Conservation (phyloP, 1,140 invertebrate species). For the Schlechtendalia chinensis region DNA sequence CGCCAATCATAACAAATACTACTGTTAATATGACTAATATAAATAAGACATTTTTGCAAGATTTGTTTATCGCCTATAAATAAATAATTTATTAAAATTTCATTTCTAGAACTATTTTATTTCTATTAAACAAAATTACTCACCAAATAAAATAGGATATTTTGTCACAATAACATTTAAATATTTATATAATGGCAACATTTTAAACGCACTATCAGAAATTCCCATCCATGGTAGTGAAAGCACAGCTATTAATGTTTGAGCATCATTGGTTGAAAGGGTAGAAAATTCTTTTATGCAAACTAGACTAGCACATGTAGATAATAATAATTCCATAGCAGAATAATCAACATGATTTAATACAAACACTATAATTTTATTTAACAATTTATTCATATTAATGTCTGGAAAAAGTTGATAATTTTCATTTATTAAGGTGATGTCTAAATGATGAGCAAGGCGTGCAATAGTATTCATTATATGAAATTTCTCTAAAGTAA, state of each 20-base stretch:
- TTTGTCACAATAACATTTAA: slow-evolving; percentile 15
- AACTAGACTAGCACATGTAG: slow-evolving; percentile 14
- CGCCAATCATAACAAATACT: not conserved
- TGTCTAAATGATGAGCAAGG: slow-evolving; percentile 27
- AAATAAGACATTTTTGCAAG: slow-evolving; percentile 10
- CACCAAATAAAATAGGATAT: slow-evolving; percentile 17
- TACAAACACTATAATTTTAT: slow-evolving; percentile 12
- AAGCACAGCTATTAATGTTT: slow-evolving; percentile 24
- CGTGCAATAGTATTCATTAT: not conserved
- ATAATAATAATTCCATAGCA: slow-evolving; percentile 6
- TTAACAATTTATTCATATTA: slow-evolving; percentile 26
- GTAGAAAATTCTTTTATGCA: slow-evolving; percentile 25
- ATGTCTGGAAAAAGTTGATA: slow-evolving; percentile 12
- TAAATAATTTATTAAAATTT: slow-evolving; percentile 4
- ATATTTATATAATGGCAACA: slow-evolving; percentile 6
- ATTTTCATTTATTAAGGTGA: not conserved
- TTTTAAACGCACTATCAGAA: slow-evolving; percentile 11
- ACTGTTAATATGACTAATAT: slow-evolving; percentile 12
- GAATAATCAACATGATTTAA: slow-evolving; percentile 7
- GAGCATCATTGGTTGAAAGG: not conserved
- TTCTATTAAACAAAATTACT: not conserved
- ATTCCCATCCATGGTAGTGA: slow-evolving; percentile 18
- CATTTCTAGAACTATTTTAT: not conserved
- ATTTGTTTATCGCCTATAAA: slow-evolving; percentile 26
- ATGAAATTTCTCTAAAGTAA: slow-evolving; percentile 21